Percentiles rank a stretch among this genome's conserved stretches.
Evolutionary conservation across 2,888 invertebrate genomes (phyloP).

Genomic region (Trachelus stipa): DNA sequence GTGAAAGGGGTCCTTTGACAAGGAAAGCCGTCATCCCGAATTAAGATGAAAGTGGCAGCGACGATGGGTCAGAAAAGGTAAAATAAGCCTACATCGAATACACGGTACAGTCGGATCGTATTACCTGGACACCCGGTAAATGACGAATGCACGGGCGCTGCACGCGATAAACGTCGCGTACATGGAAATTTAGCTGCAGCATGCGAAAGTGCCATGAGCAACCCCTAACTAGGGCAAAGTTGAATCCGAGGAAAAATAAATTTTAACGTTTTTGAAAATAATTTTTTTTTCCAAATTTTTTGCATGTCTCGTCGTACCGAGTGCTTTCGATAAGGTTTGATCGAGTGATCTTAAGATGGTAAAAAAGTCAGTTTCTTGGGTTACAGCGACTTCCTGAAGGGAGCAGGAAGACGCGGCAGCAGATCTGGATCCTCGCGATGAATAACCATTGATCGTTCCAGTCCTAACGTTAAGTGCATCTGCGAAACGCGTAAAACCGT

Average conservation of each 20-base stretch:
- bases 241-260: slow-evolving; percentile 13
- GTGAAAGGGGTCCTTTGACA: neutral
- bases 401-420: neutral
- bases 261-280: neutral
- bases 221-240: slow-evolving; percentile 18
- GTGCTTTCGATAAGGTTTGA: neutral
- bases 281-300: neutral
- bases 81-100: slow-evolving; percentile 24
- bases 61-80: slow-evolving; percentile 1
- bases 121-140: neutral
- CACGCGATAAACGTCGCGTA: slow-evolving; percentile 6
- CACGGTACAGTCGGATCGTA: slow-evolving; percentile 14
- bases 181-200: neutral
- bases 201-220: neutral
- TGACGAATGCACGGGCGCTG: slow-evolving; percentile 14
- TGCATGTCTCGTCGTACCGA: neutral
- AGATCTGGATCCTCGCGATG: neutral
- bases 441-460: neutral
- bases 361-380: too few species aligned
- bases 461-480: neutral
- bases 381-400: neutral
- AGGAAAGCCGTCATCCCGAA: slow-evolving; percentile 14
- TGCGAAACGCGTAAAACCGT: slow-evolving; percentile 44
- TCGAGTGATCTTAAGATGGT: too few species aligned
- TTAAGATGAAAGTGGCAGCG: neutral